phyloP scores from a whole-genome alignment of 2,113 vertebrate genomes.

The Dryoscopus gambensis region DNA sequence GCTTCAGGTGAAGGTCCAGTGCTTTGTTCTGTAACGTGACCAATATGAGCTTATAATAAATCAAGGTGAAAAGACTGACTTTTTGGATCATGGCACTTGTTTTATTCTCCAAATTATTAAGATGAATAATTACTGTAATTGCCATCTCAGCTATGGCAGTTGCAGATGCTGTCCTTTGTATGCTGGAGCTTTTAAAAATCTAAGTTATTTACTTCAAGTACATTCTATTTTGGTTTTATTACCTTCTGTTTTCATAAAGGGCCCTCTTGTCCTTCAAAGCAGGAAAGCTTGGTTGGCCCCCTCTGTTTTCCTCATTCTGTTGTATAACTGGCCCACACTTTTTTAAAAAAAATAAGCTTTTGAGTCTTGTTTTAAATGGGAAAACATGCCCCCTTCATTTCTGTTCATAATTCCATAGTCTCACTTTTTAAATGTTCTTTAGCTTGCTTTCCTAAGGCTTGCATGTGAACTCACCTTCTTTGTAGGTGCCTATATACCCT shows the following conservation, averaged over 20 bases:
- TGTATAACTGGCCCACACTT: background rate
- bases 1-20: background rate
- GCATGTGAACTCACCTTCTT: background rate
- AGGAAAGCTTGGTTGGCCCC: background rate
- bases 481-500: background rate
- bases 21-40: background rate
- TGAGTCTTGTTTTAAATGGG: background rate
- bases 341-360: background rate
- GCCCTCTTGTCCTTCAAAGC: conserved; percentile 17
- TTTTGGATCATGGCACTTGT: background rate
- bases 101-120: background rate
- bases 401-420: background rate
- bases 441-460: background rate
- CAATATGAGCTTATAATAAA: background rate
- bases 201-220: background rate
- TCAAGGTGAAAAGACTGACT: background rate
- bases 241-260: background rate
- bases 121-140: background rate
- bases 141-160: background rate
- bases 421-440: background rate
- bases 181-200: background rate
- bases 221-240: background rate
- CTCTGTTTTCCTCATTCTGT: background rate
- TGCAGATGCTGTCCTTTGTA: background rate
- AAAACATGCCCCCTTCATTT: background rate